phyloP scores from a whole-genome alignment of 2,797 vertebrate species.

The Hydrophis major region DNA sequence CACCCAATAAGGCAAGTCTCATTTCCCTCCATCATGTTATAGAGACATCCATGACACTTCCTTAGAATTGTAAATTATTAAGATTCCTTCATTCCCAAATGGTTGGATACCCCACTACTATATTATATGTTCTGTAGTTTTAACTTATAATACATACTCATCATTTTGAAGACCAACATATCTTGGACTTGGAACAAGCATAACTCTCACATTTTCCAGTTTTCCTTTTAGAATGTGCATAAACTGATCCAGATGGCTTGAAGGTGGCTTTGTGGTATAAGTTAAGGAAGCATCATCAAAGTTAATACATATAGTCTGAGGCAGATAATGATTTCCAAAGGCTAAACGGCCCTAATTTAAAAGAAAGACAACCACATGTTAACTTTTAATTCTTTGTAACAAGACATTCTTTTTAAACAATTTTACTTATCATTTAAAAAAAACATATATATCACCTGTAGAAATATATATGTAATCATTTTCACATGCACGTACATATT shows the following conservation, averaged over 20 bases:
- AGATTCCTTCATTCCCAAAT: background rate
- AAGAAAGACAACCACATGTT: conserved; percentile 22
- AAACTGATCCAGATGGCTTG: conserved; percentile 95
- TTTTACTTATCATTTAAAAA: background rate
- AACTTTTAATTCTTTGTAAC: background rate
- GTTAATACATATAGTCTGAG: conserved; percentile 93
- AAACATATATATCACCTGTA: background rate
- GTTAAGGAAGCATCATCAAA: conserved; percentile 97
- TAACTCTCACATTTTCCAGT: conserved; percentile 95
- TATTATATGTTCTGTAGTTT: background rate
- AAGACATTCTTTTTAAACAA: background rate
- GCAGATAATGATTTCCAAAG: conserved; percentile 95
- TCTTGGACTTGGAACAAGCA: conserved; percentile 96
- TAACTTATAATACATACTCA: conserved; percentile 79
- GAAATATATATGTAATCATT: background rate
- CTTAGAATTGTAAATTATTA: background rate
- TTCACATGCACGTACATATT: background rate
- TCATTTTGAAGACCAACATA: conserved; percentile 95
- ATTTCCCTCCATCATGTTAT: background rate
- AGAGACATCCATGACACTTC: background rate
- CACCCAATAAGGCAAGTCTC: background rate
- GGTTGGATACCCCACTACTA: background rate
- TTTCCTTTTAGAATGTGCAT: conserved; percentile 98
- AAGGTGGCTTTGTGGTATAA: conserved; percentile 95
- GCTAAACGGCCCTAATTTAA: conserved; percentile 89